A percentile compares a stretch with the other conserved stretches of the same genome.
These are phyloP conservation scores for Electrophaes corylata DNA, from an alignment of 2,888 invertebrate genomes.

Conservation along the genomic window DNA sequence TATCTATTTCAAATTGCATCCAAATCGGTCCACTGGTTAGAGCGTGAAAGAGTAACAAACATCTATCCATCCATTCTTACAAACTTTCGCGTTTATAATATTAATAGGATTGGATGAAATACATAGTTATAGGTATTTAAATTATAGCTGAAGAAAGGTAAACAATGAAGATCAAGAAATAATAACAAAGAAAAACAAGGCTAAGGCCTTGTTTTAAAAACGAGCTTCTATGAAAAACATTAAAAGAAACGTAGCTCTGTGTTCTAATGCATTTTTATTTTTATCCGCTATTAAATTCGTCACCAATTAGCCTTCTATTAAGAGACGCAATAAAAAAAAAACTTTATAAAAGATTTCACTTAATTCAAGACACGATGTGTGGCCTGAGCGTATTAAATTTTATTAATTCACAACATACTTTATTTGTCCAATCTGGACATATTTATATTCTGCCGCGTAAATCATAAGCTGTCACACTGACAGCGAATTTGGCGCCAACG, in stretches of 20 bases:
- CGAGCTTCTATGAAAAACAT: not conserved
- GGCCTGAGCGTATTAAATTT: conserved; percentile 64
- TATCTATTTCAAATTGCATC: no score
- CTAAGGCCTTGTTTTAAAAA: not conserved
- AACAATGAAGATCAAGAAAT: no score
- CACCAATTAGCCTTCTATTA: conserved; percentile 45
- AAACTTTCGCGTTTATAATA: no score
- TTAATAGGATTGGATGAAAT: no score
- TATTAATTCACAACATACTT: conserved; percentile 64
- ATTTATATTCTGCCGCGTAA: conserved; percentile 67
- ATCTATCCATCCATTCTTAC: no score
- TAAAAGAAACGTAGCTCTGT: conserved; percentile 5
- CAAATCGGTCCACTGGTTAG: no score
- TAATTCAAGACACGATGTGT: conserved; percentile 59
- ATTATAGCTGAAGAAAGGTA: no score
- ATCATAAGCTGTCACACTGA: conserved; percentile 67
- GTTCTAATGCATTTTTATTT: conserved; percentile 31
- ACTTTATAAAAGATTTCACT: conserved; percentile 33
- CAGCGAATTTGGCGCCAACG: conserved; percentile 72
- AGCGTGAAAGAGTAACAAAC: no score
- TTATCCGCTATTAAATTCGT: conserved; percentile 41
- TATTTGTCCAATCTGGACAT: conserved; percentile 55
- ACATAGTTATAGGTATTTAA: no score
- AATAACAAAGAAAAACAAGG: no score
- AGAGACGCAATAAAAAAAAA: conserved; percentile 38